Evolutionary conservation across 2,113 vertebrate genomes (phyloP), one percentile per base, ranked within the genome.

Genomic region (Helogale parvula): DNA sequence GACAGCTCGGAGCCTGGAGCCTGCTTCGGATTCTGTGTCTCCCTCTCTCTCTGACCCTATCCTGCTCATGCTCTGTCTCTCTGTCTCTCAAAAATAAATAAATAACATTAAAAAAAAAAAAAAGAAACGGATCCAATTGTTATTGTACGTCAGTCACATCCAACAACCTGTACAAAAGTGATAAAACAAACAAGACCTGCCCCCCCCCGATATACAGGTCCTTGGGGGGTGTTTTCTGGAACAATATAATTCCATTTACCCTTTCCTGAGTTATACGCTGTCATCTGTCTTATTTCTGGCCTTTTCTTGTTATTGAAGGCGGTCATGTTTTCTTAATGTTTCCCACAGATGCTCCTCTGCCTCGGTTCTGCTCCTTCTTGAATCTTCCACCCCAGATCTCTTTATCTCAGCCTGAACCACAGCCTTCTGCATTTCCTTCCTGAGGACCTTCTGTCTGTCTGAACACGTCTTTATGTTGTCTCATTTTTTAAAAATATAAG

Each of bases 291-390:
- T 41, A 68, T 31, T 16, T 31, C 45, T 45, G 4, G 16, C 21
- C 57, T 60, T 60, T 23, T 21, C 19, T 60, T 60, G 57, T 60
- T 60, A 21, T 60, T 60, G 57, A 60, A 60, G 57, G 57, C 19
- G 8, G 57, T 23, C 57, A 60, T 23, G 21, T 60, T 45, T 17
- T 65, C 88, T 79, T 79, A 14, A 29, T 7, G 4, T 63, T 79
- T 38, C 76, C 72, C 45, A n/a, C 57, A 50, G 74, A 27, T 14
- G n/a, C 25, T 19, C 88, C 72, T 50, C 72, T 12, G 63, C 45
- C 11, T 31, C 7, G 47, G 7, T 35, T 60, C 76, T 0, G 0
- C 45, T 54, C 6, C 23, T 16, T 19, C 35, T 27, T n/a, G 11
- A 12, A 12, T 23, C 76, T 25, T 41, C 60, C 16, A 0, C 4